These are phyloP conservation scores for Lepisosteus oculatus DNA, from an alignment of 2,113 vertebrate species.

Conservation along the genomic window DNA sequence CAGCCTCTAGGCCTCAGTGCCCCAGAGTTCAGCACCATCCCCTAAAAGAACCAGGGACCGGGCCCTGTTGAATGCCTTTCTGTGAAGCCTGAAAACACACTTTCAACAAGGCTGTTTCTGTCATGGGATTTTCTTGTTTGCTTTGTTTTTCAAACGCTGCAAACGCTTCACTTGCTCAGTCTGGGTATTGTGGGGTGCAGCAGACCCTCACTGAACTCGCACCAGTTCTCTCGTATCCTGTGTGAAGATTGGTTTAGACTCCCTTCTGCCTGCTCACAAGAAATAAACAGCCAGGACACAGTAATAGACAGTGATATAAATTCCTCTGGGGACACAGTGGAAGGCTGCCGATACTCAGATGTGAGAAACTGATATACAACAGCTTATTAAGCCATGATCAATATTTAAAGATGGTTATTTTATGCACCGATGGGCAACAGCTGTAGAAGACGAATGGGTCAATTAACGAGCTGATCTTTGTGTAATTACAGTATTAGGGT, in stretches of 20 bases:
- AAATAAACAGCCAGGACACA: too few species aligned
- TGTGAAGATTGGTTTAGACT: neutral
- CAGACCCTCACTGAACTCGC: neutral
- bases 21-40: too few species aligned
- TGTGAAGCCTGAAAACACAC: too few species aligned
- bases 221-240: neutral
- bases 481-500: slow-evolving; percentile 26
- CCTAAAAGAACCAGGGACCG: too few species aligned
- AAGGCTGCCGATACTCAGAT: neutral
- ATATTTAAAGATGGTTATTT: slow-evolving; percentile 43
- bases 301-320: slow-evolving; percentile 12
- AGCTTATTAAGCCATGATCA: slow-evolving; percentile 41
- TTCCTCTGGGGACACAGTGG: neutral
- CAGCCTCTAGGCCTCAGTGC: neutral
- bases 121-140: too few species aligned
- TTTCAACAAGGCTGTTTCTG: too few species aligned
- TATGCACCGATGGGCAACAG: slow-evolving; percentile 23
- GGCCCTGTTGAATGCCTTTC: too few species aligned
- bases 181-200: too few species aligned
- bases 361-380: slow-evolving; percentile 20
- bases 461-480: slow-evolving; percentile 31
- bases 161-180: too few species aligned
- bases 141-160: too few species aligned
- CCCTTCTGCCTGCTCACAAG: neutral
- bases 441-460: slow-evolving; percentile 31